Conservation (phyloP, 1,140 invertebrate species). For the Solenopsis invicta region DNA sequence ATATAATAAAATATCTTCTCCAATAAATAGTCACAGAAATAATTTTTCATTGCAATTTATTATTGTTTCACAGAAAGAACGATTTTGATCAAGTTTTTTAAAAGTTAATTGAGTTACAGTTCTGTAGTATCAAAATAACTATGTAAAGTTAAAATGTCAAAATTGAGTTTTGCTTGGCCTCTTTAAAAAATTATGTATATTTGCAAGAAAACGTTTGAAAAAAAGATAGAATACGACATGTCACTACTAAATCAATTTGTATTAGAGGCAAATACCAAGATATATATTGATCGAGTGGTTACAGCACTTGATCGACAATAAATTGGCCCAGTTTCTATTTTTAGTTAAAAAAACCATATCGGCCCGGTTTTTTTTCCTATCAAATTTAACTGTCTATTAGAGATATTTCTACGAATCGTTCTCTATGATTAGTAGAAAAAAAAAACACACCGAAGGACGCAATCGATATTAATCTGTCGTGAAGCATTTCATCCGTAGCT, state of each 20-base stretch:
- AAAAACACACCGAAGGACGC: neutral
- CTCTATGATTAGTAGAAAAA: slow-evolving; percentile 10
- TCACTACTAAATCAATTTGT: slow-evolving; percentile 8
- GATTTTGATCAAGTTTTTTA: no score
- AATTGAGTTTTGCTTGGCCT: neutral
- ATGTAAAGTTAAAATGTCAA: neutral
- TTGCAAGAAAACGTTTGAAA: neutral
- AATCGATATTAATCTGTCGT: slow-evolving; percentile 52
- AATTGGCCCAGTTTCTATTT: neutral
- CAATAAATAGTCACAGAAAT: neutral
- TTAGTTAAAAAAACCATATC: neutral
- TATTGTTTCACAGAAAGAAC: no score
- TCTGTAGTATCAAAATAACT: no score
- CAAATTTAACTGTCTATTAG: neutral
- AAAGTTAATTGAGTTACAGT: no score
- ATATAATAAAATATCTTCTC: neutral
- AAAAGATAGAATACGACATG: neutral
- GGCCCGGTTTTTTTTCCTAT: neutral
- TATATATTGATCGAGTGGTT: neutral
- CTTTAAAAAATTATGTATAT: neutral
- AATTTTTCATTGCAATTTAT: no score
- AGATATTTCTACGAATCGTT: neutral
- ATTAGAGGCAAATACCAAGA: neutral
- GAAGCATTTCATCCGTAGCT: slow-evolving; percentile 52
- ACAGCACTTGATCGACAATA: neutral